Percentiles rank a stretch among this genome's conserved stretches.
phyloP scores from a whole-genome alignment of 2,113 vertebrate species.

The Argyrosomus japonicus region DNA sequence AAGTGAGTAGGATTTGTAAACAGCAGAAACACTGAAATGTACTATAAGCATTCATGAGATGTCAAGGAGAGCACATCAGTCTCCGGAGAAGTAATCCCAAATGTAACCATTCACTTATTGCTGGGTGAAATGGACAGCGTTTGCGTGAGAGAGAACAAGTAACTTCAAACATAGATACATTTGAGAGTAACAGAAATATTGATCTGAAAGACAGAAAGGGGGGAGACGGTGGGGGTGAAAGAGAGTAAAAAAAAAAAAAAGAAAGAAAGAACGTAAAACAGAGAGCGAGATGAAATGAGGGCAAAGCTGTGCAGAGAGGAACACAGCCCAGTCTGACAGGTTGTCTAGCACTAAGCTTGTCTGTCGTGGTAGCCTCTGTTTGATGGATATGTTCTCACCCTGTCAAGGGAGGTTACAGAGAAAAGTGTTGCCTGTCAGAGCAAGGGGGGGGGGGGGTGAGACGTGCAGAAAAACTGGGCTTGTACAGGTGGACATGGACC shows the following conservation, averaged over 20 bases:
- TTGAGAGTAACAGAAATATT: slow-evolving; percentile 55
- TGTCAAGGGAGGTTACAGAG: slow-evolving; percentile 75
- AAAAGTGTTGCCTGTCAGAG: slow-evolving; percentile 78
- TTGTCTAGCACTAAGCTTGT: slow-evolving; percentile 73
- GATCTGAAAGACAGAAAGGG: slow-evolving; percentile 42
- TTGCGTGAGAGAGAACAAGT: slow-evolving; percentile 16
- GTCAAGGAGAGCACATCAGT: slow-evolving; percentile 10
- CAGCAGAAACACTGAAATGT: slow-evolving; percentile 2
- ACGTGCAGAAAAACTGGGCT: slow-evolving; percentile 35
- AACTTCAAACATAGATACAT: slow-evolving; percentile 38
- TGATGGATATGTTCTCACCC: slow-evolving; percentile 80
- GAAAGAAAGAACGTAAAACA: slow-evolving; percentile 50
- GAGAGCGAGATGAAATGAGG: slow-evolving; percentile 67
- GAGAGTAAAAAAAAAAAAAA: slow-evolving; percentile 42
- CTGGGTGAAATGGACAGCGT: slow-evolving; percentile 13
- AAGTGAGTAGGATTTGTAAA: background rate
- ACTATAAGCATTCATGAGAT: slow-evolving; percentile 14
- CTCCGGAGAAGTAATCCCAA: slow-evolving; percentile 22
- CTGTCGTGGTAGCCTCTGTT: slow-evolving; percentile 63
- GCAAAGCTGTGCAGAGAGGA: slow-evolving; percentile 59
- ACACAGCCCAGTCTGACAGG: slow-evolving; percentile 70
- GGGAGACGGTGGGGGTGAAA: slow-evolving; percentile 26
- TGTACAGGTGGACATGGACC: slow-evolving; percentile 58
- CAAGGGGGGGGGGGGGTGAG: slow-evolving; percentile 35
- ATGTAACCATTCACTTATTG: slow-evolving; percentile 4